Conservation (phyloP, 2,113 vertebrate genomes). For the Serinus canaria region DNA sequence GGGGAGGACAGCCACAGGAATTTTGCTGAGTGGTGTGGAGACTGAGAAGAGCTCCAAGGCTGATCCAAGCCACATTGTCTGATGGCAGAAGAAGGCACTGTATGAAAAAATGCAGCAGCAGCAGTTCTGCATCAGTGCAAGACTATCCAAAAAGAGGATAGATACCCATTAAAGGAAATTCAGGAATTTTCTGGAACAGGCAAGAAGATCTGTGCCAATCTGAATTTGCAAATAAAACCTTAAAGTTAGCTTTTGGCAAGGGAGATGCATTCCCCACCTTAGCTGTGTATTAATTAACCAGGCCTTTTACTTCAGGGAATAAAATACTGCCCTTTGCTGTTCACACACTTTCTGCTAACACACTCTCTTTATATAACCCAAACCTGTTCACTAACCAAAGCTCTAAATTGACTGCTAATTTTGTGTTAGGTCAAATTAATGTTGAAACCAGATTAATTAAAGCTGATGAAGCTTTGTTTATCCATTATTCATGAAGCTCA, state of each 20-base stretch:
- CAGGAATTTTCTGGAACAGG: not conserved
- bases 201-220: not conserved
- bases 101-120: not conserved
- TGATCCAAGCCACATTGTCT: not conserved
- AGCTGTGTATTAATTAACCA: slow-evolving; percentile 27
- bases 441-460: slow-evolving; percentile 76
- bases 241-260: not conserved
- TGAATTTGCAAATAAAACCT: not conserved
- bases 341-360: not conserved
- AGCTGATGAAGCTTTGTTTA: slow-evolving; percentile 67
- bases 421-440: slow-evolving; percentile 72
- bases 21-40: not conserved
- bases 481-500: slow-evolving; percentile 73
- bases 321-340: slow-evolving; percentile 26
- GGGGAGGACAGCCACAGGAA: not conserved
- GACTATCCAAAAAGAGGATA: not conserved
- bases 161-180: not conserved
- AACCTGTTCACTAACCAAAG: slow-evolving; percentile 55
- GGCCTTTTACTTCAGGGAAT: not conserved
- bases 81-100: not conserved
- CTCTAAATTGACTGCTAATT: slow-evolving; percentile 73
- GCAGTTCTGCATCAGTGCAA: not conserved
- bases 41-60: not conserved
- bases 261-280: not conserved
- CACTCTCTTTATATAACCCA: slow-evolving; percentile 31